A percentile compares a stretch with the other conserved stretches of the same genome.
These are phyloP conservation scores for Strongylocentrotus purpuratus DNA, from an alignment of 35 echinoderm and acorn worm genomes.

Conservation along the genomic window DNA sequence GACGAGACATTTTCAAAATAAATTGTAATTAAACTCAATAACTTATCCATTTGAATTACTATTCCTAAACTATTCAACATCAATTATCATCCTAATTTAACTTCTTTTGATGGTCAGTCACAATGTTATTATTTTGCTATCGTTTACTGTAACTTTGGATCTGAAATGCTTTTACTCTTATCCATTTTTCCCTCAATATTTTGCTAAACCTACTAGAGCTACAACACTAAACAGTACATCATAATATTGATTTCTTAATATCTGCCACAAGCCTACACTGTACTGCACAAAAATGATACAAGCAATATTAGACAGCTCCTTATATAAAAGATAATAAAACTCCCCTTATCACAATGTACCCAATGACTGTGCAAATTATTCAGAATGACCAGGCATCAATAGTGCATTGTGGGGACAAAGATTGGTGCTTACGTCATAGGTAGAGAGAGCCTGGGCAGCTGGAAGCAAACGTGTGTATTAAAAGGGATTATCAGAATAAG, in stretches of 20 bases:
- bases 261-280: neutral
- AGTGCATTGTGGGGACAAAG: neutral
- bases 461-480: neutral
- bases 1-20: neutral
- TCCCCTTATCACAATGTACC: neutral
- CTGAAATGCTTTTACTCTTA: too few relatives aligned
- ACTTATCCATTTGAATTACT: neutral
- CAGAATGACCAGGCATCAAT: neutral
- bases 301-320: neutral
- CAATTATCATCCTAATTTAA: too few relatives aligned
- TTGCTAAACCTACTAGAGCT: too few relatives aligned
- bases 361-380: constrained; percentile 11
- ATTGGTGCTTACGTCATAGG: neutral
- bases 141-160: too few relatives aligned
- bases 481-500: neutral
- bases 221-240: neutral
- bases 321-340: neutral
- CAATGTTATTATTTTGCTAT: too few relatives aligned
- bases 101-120: too few relatives aligned
- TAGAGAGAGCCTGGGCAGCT: neutral
- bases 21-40: neutral
- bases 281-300: neutral
- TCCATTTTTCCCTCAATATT: too few relatives aligned
- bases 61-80: too few relatives aligned
- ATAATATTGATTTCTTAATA: neutral